These are phyloP conservation scores for Chiloscyllium plagiosum DNA, from an alignment of 2,113 vertebrate species.

Conservation along the genomic window DNA sequence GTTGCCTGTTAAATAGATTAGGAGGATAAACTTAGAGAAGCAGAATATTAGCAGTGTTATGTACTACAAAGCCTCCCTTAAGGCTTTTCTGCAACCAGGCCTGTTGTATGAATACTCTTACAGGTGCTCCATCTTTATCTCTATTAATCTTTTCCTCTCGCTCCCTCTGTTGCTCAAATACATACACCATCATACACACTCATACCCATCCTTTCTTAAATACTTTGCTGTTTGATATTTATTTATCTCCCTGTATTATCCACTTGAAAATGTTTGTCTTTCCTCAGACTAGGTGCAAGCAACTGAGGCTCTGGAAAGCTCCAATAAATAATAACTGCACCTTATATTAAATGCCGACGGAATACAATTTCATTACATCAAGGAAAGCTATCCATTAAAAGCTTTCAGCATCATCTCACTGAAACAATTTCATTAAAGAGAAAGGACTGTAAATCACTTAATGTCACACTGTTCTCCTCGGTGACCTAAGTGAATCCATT, in stretches of 20 bases:
- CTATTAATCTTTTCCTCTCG: background rate
- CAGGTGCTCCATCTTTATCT: slow-evolving; percentile 39
- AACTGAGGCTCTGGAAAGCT: slow-evolving; percentile 59
- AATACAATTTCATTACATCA: slow-evolving; percentile 84
- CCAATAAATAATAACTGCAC: slow-evolving; percentile 77
- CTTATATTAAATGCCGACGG: slow-evolving; percentile 83
- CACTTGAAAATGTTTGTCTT: slow-evolving; percentile 63
- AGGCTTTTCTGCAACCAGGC: slow-evolving; percentile 41
- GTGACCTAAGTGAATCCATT: slow-evolving; percentile 83
- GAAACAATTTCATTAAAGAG: slow-evolving; percentile 98
- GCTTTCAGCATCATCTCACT: slow-evolving; percentile 79
- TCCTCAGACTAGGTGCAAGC: slow-evolving; percentile 54
- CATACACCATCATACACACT: slow-evolving; percentile 38
- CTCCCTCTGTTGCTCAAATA: background rate
- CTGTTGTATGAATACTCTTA: background rate
- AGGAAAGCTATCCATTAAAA: slow-evolving; percentile 84
- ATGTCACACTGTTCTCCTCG: slow-evolving; percentile 75
- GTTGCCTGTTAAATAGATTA: slow-evolving; percentile 78
- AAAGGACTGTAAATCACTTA: slow-evolving; percentile 93
- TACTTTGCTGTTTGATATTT: slow-evolving; percentile 46
- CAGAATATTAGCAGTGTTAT: slow-evolving; percentile 30
- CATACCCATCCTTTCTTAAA: background rate
- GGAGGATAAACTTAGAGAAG: slow-evolving; percentile 49
- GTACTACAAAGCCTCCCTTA: slow-evolving; percentile 41
- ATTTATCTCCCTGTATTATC: slow-evolving; percentile 37